phyloP scores from a whole-genome alignment of 2,113 vertebrate genomes.

The Microtus montanus region DNA sequence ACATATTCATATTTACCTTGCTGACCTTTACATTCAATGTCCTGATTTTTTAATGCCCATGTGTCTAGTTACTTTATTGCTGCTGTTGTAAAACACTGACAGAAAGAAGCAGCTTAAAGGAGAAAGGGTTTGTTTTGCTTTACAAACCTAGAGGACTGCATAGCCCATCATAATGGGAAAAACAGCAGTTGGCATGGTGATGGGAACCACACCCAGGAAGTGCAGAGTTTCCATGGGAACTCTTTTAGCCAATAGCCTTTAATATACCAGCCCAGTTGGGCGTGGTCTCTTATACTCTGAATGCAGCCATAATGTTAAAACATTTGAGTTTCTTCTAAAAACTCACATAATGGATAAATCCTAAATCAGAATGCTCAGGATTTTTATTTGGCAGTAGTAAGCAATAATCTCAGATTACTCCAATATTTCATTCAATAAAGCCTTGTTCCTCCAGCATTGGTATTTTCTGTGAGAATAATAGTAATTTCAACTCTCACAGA shows the following conservation, averaged over 20 bases:
- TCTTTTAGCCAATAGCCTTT: too few relatives aligned
- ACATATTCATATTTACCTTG: conserved; percentile 10
- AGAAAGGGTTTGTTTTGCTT: not conserved
- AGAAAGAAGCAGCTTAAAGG: not conserved
- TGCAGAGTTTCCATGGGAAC: too few relatives aligned
- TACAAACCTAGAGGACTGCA: not conserved
- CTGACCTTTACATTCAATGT: not conserved
- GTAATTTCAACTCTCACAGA: not conserved
- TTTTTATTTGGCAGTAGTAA: not conserved
- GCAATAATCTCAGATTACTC: not conserved
- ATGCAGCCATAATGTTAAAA: not conserved
- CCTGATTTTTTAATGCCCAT: not conserved
- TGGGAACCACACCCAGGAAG: not conserved
- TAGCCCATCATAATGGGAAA: not conserved
- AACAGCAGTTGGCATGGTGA: not conserved
- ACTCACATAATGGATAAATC: not conserved
- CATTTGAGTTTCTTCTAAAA: conserved; percentile 11
- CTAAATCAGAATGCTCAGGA: conserved; percentile 7
- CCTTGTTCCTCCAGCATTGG: not conserved
- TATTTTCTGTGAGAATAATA: not conserved
- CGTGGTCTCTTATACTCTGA: too few relatives aligned
- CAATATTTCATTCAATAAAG: conserved; percentile 17
- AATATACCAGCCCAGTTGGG: too few relatives aligned
- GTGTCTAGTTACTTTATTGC: not conserved
- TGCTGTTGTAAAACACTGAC: not conserved